Evolutionary conservation across 2,113 vertebrate genomes (phyloP).

Genomic region (Vimba vimba): DNA sequence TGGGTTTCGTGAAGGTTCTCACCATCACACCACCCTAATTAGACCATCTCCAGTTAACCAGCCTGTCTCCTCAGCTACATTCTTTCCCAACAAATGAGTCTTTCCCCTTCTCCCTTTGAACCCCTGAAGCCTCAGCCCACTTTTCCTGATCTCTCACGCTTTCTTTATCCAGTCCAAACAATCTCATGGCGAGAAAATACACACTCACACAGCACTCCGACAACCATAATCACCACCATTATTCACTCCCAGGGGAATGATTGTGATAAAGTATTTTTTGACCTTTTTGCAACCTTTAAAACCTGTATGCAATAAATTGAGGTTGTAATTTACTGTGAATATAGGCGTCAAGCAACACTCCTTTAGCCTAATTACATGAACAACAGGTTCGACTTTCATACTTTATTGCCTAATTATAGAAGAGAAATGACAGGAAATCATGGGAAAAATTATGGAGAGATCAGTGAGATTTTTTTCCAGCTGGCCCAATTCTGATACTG

Average conservation of each 20-base stretch:
- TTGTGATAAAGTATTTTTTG: neutral
- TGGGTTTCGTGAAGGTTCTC: constrained; percentile 72
- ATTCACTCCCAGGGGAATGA: neutral
- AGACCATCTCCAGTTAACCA: constrained; percentile 76
- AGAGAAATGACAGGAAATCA: neutral
- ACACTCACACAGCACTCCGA: constrained; percentile 38
- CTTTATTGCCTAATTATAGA: neutral
- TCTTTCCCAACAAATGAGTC: constrained; percentile 70
- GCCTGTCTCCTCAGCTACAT: constrained; percentile 71
- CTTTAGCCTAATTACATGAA: constrained; percentile 8
- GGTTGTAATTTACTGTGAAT: neutral
- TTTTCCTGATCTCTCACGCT: constrained; percentile 75
- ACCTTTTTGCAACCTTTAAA: neutral
- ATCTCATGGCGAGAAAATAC: constrained; percentile 59
- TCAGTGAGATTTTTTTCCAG: neutral
- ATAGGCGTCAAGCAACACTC: neutral
- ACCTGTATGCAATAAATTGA: neutral
- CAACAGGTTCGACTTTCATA: neutral
- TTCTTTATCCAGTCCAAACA: constrained; percentile 75
- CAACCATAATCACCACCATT: neutral
- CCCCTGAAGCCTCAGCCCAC: constrained; percentile 73
- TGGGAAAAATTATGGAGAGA: neutral
- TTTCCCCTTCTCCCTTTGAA: constrained; percentile 74
- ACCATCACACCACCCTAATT: constrained; percentile 78
- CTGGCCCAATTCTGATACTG: neutral